These are phyloP conservation scores for Acestrorhynchus altus DNA, from an alignment of 2,797 vertebrate genomes.

Conservation along the genomic window DNA sequence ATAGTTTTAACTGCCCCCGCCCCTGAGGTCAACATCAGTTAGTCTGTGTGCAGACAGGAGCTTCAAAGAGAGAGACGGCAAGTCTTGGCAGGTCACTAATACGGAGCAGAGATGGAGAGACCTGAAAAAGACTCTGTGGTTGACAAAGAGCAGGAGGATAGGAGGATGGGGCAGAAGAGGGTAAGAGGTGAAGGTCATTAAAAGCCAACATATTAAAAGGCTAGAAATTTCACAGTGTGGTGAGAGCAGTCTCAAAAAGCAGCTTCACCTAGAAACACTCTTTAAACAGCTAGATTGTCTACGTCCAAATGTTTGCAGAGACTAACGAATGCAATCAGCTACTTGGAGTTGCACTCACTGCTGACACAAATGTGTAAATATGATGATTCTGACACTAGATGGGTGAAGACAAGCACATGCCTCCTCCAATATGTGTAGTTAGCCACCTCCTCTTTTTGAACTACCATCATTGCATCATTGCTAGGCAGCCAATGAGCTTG, in stretches of 20 bases:
- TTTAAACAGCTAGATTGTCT: background rate
- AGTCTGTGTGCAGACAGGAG: conserved; percentile 52
- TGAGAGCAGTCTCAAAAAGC: background rate
- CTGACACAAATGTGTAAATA: no score
- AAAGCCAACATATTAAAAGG: background rate
- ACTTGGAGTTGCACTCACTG: no score
- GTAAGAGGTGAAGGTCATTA: background rate
- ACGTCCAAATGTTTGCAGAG: no score
- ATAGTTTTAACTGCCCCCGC: conserved; percentile 1
- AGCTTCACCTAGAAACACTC: background rate
- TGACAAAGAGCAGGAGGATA: background rate
- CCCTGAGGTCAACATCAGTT: conserved; percentile 31
- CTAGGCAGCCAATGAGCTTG: no score
- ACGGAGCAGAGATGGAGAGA: conserved; percentile 1
- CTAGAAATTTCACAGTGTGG: background rate
- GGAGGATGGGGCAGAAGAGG: background rate
- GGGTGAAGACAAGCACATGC: no score
- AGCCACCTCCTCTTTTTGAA: no score
- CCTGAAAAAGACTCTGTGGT: background rate
- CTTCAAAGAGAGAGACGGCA: conserved; percentile 62
- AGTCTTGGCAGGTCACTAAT: conserved; percentile 55
- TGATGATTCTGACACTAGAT: no score
- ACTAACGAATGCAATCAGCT: no score
- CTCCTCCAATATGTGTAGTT: no score
- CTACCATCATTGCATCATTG: no score